Conservation (phyloP, 2,113 vertebrate species). For the Periophthalmodon schlosseri region DNA sequence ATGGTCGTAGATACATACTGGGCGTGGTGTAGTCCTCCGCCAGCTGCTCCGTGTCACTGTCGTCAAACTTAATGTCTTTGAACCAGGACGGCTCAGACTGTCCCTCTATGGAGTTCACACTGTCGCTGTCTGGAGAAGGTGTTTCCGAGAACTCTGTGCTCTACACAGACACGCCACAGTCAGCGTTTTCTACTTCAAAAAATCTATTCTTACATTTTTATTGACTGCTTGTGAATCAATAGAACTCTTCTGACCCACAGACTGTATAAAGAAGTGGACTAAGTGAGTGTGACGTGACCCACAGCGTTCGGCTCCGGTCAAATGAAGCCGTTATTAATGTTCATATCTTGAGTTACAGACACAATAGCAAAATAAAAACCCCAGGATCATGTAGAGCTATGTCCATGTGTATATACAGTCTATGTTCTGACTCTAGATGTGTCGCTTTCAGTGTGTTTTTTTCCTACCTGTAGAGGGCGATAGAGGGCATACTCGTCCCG, state of each 20-base stretch:
- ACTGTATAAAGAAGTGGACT: too few relatives aligned
- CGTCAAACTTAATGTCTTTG: constrained; percentile 99
- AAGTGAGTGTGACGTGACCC: too few relatives aligned
- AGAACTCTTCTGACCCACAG: background rate
- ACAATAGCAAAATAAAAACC: too few relatives aligned
- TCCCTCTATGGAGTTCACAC: constrained; percentile 95
- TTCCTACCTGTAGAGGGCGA: constrained; percentile 88
- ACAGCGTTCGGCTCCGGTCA: too few relatives aligned
- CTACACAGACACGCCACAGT: constrained; percentile 67
- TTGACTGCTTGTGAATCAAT: background rate
- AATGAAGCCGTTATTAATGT: too few relatives aligned
- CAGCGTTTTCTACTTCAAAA: background rate
- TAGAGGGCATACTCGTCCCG: constrained; percentile 97
- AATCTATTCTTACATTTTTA: background rate
- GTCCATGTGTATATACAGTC: too few relatives aligned
- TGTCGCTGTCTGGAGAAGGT: constrained; percentile 96
- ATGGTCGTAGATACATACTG: constrained; percentile 72
- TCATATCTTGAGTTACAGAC: too few relatives aligned
- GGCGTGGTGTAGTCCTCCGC: constrained; percentile 89
- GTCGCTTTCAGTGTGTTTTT: background rate
- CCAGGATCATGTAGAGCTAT: too few relatives aligned
- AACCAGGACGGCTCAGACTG: constrained; percentile 98
- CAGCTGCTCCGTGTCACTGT: constrained; percentile 96
- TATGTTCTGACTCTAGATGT: too few relatives aligned
- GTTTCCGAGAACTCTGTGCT: constrained; percentile 96